Conservation (phyloP, 1,140 invertebrate species). For the Drosophila miranda region DNA sequence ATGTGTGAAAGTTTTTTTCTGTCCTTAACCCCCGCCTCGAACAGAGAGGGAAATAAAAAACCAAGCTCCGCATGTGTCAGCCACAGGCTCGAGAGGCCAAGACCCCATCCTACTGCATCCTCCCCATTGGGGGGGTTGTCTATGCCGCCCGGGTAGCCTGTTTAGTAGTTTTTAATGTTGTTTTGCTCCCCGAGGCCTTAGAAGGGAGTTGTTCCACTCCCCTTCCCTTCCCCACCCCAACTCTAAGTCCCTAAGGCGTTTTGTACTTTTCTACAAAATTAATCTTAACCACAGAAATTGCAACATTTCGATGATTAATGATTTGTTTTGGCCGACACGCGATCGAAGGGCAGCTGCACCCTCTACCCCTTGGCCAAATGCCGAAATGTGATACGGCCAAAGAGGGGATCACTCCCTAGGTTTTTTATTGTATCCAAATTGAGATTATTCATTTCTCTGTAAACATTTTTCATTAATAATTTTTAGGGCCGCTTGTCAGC, state of each 20-base stretch:
- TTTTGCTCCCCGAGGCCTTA: slow-evolving; percentile 64
- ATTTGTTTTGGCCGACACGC: slow-evolving; percentile 62
- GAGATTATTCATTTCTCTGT: slow-evolving; percentile 71
- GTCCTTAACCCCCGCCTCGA: slow-evolving; percentile 28
- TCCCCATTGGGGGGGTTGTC: slow-evolving; percentile 27
- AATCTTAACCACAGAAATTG: slow-evolving; percentile 76
- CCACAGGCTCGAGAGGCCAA: slow-evolving; percentile 48
- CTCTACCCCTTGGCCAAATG: slow-evolving; percentile 15
- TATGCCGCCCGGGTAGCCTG: slow-evolving; percentile 15
- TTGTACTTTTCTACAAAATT: slow-evolving; percentile 66
- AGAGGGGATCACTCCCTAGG: not conserved
- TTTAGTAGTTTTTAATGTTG: slow-evolving; percentile 81
- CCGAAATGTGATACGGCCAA: slow-evolving; percentile 57
- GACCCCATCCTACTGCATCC: not conserved
- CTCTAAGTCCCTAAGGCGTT: slow-evolving; percentile 39
- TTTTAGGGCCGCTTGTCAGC: slow-evolving; percentile 54
- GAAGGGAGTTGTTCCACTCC: slow-evolving; percentile 8
- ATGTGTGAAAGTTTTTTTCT: slow-evolving; percentile 81
- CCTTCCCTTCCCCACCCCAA: not conserved
- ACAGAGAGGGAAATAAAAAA: slow-evolving; percentile 44
- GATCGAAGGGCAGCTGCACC: slow-evolving; percentile 24
- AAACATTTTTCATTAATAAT: slow-evolving; percentile 69
- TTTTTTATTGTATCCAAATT: slow-evolving; percentile 40
- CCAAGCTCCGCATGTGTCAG: slow-evolving; percentile 75
- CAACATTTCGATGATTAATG: slow-evolving; percentile 78